Conservation (phyloP, 2,797 vertebrate species). For the Alauda arvensis region DNA sequence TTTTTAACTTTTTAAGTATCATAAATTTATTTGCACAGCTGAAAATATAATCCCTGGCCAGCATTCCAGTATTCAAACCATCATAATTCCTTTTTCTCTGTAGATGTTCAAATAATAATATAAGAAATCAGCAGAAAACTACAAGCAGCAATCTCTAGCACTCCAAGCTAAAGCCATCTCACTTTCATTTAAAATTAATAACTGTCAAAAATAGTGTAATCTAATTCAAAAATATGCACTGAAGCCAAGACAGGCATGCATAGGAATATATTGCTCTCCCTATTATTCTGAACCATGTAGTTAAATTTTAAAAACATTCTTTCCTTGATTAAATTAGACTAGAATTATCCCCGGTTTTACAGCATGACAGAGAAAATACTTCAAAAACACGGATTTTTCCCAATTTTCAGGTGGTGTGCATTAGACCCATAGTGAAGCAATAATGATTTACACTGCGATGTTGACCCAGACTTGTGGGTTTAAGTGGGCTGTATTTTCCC, state of each 20-base stretch:
- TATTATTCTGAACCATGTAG: not conserved
- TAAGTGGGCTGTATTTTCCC: slow-evolving; percentile 48
- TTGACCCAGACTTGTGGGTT: slow-evolving; percentile 41
- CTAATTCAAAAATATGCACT: not conserved
- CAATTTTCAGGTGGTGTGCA: not conserved
- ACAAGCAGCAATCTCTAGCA: not conserved
- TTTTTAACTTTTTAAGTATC: not conserved
- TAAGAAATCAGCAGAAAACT: not conserved
- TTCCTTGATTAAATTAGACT: not conserved
- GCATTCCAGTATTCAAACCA: not conserved
- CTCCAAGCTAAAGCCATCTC: not conserved
- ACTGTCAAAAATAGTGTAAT: slow-evolving; percentile 5
- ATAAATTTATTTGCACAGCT: not conserved
- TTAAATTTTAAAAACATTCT: not conserved
- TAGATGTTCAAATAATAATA: not conserved
- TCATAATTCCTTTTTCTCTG: not conserved
- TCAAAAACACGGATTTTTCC: not conserved
- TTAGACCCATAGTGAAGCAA: not conserved
- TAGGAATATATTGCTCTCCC: not conserved
- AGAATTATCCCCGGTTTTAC: not conserved
- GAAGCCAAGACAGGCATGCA: not conserved
- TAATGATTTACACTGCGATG: slow-evolving; percentile 24
- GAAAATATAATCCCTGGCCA: not conserved
- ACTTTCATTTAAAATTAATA: slow-evolving; percentile 31
- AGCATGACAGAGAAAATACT: not conserved